Evolutionary conservation across 2,888 invertebrate genomes (phyloP).

Genomic region (Apamea sordens): DNA sequence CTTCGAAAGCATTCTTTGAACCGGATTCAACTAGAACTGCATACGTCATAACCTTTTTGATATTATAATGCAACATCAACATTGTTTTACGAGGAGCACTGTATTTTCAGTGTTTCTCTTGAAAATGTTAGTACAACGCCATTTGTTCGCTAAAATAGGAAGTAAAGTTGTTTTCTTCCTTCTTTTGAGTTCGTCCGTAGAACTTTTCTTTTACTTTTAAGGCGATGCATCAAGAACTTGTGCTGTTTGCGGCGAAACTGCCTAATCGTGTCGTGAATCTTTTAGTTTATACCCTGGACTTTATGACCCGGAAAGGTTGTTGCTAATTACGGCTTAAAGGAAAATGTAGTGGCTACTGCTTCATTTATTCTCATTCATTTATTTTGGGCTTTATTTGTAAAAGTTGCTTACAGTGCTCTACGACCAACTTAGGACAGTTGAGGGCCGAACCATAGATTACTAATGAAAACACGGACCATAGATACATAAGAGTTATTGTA

Average conservation of each 20-base stretch:
- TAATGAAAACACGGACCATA: too few species aligned
- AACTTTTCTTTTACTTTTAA: conserved; percentile 78
- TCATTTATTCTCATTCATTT: conserved; percentile 5
- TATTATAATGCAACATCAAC: conserved; percentile 63
- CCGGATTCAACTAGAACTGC: conserved; percentile 16
- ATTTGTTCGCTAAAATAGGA: conserved; percentile 83
- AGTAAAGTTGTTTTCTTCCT: conserved; percentile 82
- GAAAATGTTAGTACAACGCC: conserved; percentile 74
- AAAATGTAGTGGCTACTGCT: conserved; percentile 16
- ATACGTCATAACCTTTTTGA: conserved; percentile 43
- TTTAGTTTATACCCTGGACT: conserved; percentile 51
- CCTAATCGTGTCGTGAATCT: conserved; percentile 62
- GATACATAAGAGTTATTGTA: too few species aligned
- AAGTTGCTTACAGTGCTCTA: background rate
- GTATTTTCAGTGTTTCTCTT: conserved; percentile 70
- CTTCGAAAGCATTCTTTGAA: conserved; percentile 16
- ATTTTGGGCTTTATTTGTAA: background rate
- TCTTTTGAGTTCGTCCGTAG: conserved; percentile 74
- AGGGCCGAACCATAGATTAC: too few species aligned
- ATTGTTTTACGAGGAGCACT: conserved; percentile 56
- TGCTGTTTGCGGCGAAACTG: conserved; percentile 55
- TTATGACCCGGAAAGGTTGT: conserved; percentile 41
- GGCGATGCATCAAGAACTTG: conserved; percentile 72
- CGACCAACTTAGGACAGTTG: too few species aligned
- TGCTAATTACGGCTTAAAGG: conserved; percentile 38